Evolutionary conservation across 2,113 vertebrate genomes (phyloP).

Genomic region (Caretta caretta): DNA sequence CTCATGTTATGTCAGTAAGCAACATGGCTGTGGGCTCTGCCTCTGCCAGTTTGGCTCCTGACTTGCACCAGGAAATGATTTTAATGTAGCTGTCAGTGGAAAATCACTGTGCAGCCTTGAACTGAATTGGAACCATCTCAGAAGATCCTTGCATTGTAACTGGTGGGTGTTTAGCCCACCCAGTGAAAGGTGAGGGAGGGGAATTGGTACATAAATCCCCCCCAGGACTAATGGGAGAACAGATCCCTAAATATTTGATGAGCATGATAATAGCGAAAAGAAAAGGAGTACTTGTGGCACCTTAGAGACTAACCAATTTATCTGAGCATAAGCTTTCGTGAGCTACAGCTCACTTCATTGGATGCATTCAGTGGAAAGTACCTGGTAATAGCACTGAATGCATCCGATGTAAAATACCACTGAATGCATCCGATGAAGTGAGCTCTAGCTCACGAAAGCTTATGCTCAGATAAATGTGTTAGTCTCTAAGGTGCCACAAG

Average conservation of each 20-base stretch:
- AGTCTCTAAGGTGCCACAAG: too few species aligned
- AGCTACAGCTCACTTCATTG: too few species aligned
- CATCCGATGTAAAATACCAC: too few species aligned
- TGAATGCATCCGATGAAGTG: too few species aligned
- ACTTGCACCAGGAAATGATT: background rate
- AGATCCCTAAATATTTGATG: background rate
- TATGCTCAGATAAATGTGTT: too few species aligned
- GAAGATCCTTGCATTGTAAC: background rate
- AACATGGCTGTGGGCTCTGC: background rate
- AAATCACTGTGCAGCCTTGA: background rate
- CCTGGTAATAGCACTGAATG: too few species aligned
- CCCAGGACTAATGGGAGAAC: background rate
- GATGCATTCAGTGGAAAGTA: too few species aligned
- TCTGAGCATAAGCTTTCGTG: too few species aligned
- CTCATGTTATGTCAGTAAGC: background rate
- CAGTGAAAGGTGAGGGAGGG: background rate
- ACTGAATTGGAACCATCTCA: background rate
- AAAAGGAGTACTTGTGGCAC: too few species aligned
- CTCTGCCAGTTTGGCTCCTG: background rate
- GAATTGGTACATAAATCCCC: background rate
- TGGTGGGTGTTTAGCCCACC: too few species aligned
- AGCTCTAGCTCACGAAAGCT: too few species aligned
- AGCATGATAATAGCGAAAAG: background rate
- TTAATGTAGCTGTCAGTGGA: background rate
- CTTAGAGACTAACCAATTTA: too few species aligned